Base-by-base conservation (phyloP, 1,140 invertebrate genomes). In the Eupeodes corollae region DNA sequence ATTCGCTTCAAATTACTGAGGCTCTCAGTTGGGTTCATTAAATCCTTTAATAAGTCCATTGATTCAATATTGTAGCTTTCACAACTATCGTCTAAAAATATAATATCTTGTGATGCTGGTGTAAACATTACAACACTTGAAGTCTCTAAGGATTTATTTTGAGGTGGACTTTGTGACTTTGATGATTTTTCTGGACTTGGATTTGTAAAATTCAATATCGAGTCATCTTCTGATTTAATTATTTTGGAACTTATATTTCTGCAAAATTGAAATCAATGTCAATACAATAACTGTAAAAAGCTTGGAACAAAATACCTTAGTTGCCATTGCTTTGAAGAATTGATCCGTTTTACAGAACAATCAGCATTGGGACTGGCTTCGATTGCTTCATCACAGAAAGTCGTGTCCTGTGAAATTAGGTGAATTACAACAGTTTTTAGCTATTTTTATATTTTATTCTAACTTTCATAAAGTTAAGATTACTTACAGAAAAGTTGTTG, bases 81-180 rank as follows among this genome's bases (percentile, higher is more conserved):
- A 16, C 37, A 44, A 30, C 51, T 57, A 30, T 63, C 61, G 42
- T 63, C 57, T 6, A 63, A 14, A 14, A 63, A 63, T n/a, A 63
- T 56, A 8, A 63, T 63, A 5, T 63, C 61, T 45, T 63, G 57
- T 2, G 58, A 61, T 34, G 41, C 52, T 12, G 61, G 61, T 2
- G 57, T 59, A 6, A 63, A 47, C 9, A 63, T 16, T 0, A 63
- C 34, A 0, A 63, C 56, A 26, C 61, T 63, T 1, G 53, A 53
- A 3, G 47, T 49, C 32, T 61, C 50, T 6, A 50, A 56, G 6
- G 31, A 13, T 0, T 34, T 11, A 33, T 34, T 45, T 45, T 45
- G 31, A 9, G 26, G 38, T 10, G 32, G 32, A 12, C 21, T 9
- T n/a, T 13, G 12, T 18, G 31, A 42, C 13, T 47, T 26, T 11